phyloP scores from a whole-genome alignment of 2,888 invertebrate genomes.

The Eulithis prunata region DNA sequence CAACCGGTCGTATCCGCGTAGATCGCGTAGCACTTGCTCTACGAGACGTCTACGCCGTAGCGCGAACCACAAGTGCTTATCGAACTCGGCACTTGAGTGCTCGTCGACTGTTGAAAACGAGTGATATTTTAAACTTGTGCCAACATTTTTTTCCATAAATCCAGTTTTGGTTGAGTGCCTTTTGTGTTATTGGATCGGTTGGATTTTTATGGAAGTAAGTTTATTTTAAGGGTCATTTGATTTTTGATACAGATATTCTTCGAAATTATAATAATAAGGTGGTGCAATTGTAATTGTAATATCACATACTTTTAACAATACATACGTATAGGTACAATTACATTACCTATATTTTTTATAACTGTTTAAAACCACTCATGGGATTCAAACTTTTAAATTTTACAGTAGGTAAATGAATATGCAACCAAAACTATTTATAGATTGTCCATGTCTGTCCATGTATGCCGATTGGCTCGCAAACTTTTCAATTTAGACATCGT shows the following conservation, averaged over 20 bases:
- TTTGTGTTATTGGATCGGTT: constrained; percentile 38
- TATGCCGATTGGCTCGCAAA: neutral
- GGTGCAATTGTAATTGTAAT: no score
- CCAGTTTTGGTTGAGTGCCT: constrained; percentile 29
- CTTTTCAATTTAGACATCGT: no score
- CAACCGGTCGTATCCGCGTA: constrained; percentile 47
- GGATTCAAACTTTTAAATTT: no score
- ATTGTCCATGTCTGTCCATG: neutral
- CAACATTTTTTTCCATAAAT: constrained; percentile 31
- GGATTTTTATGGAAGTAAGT: constrained; percentile 36
- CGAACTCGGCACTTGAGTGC: constrained; percentile 47
- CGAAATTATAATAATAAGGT: no score
- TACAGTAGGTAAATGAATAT: neutral
- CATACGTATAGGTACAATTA: no score
- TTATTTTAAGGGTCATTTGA: neutral
- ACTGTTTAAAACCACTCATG: no score
- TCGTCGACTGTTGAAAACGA: constrained; percentile 36
- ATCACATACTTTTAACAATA: no score
- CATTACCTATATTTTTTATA: no score
- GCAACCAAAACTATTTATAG: neutral
- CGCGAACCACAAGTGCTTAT: constrained; percentile 48
- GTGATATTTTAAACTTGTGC: constrained; percentile 39
- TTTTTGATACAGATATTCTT: neutral
- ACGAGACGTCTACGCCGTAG: constrained; percentile 46
- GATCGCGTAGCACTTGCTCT: constrained; percentile 32